Base-by-base conservation (phyloP, 2,797 vertebrate species). In the Argentina silus region DNA sequence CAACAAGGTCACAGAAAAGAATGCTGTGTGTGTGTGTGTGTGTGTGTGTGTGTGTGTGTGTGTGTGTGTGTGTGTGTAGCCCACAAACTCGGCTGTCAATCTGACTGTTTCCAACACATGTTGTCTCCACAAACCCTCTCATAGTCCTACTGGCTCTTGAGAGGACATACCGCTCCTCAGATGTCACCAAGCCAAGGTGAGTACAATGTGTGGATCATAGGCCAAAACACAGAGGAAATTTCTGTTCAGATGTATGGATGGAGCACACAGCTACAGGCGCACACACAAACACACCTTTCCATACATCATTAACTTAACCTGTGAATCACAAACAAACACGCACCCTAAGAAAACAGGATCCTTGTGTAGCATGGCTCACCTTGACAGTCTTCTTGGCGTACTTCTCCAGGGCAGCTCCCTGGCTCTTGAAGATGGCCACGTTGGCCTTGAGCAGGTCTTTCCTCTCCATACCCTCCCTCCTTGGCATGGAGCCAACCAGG, bases 391-490 rank as follows among this genome's bases (percentile, higher is more conserved):
- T 99, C 92, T 98, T 99, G 85, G 97, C 94, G 17, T 95, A 96
- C 73, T 96, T 97, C 11, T 99, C 95, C 89, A 99, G 89, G 14
- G 97, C 96, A 10, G 90, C 68, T 51, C 97, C 97, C 87, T 99
- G 97, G 75, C 93, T 94, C 86, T 96, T 96, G 87, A 99, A 99
- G 88, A 98, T 99, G 72, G 95, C 95, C 83, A 97, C 96, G 36
- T 99, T 99, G 65, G 97, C 97, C 89, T 97, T 97, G 42, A 98
- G 95, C 70, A 99, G 92, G 87, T 99, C 97, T 86, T 98, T 98
- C 86, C 97, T 95, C 85, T 98, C 97, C 97, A 99, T 98, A 75
- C 97, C 97, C 6, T 99, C 97, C 84, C 90, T 95, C 81, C 97
- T 94, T 68, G 97, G 97, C 97, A 99, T 98, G 74, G 97, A 97